Base-by-base conservation (phyloP, 2,888 invertebrate genomes). In the Lasioglossum leucozonium region DNA sequence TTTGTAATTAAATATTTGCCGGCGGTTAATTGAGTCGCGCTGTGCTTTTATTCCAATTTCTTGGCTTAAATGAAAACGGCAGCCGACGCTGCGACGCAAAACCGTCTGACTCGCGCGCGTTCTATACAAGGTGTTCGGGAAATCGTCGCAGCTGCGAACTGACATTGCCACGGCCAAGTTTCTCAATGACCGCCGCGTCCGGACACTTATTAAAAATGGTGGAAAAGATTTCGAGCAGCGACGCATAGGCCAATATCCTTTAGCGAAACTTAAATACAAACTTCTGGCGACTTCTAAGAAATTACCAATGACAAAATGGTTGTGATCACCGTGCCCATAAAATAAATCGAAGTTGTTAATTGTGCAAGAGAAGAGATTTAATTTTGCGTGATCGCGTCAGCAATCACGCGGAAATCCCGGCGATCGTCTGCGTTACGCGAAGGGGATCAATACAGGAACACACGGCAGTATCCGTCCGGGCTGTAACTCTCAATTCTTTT, bases 1-100 rank as follows among this genome's bases (percentile, higher is more conserved):
- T 90, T 91, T 89, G 89, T 91, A 91, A 91, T 91, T 89, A 91
- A 91, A 91, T 91, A 91, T 91, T 91, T 90, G 91, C 91, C 85
- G 84, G 87, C 83, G 91, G 90, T 91, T 91, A 91, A 91, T 91
- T 91, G 91, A 91, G 91, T 91, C 89, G 89, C 86, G 81, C 87
- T 85, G 86, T 86, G 88, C 90, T 90, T 90, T 91, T 91, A 91
- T 91, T 90, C 91, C 90, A 87, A 91, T 91, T 91, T 87, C 90
- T 82, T 76, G 78, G 79, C 82, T 86, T 87, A 91, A 91, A 91
- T 90, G 90, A 91, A 89, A 78, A 86, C 79, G 85, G 40, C 65
- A 34, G 34, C 30, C 34, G 18, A 18, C 34, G 65, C 3, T 22
- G 34, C 81, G 84, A n/a, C 81, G 78, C n/a, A n/a, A n/a, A n/a